phyloP scores from a whole-genome alignment of 2,113 vertebrate genomes.

The Mandrillus leucophaeus region DNA sequence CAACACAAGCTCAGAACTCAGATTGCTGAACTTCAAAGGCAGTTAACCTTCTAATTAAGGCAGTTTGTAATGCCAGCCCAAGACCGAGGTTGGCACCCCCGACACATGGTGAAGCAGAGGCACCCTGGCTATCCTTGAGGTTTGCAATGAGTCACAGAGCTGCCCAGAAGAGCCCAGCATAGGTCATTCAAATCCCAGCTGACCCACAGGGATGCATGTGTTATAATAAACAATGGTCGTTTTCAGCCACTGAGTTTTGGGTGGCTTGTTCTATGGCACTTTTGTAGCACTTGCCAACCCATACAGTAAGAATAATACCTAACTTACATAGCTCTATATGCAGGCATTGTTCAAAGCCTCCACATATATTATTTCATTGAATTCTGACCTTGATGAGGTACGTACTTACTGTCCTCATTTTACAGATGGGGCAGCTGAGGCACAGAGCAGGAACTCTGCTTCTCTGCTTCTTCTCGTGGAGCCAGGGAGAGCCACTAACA shows the following conservation, averaged over 20 bases:
- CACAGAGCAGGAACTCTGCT: background rate
- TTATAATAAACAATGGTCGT: background rate
- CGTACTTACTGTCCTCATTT: background rate
- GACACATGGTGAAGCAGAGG: background rate
- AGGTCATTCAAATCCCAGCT: background rate
- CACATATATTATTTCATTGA: background rate
- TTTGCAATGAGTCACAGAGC: background rate
- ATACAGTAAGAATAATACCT: background rate
- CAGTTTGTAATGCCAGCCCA: background rate
- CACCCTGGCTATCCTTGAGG: background rate
- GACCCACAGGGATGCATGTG: background rate
- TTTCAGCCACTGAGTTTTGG: background rate
- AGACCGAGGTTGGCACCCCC: background rate
- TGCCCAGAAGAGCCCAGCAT: background rate
- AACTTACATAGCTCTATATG: background rate
- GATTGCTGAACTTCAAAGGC: background rate
- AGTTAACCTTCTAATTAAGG: too few relatives aligned
- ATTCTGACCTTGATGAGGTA: background rate
- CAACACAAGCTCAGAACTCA: background rate
- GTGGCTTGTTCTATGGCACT: background rate
- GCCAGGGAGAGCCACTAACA: background rate
- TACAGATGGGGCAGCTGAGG: background rate
- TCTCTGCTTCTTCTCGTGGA: background rate
- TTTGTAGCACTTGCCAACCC: background rate
- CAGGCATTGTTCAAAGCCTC: background rate